These are phyloP conservation scores for Phrynocephalus forsythii DNA, from an alignment of 2,797 vertebrate genomes.

Conservation along the genomic window DNA sequence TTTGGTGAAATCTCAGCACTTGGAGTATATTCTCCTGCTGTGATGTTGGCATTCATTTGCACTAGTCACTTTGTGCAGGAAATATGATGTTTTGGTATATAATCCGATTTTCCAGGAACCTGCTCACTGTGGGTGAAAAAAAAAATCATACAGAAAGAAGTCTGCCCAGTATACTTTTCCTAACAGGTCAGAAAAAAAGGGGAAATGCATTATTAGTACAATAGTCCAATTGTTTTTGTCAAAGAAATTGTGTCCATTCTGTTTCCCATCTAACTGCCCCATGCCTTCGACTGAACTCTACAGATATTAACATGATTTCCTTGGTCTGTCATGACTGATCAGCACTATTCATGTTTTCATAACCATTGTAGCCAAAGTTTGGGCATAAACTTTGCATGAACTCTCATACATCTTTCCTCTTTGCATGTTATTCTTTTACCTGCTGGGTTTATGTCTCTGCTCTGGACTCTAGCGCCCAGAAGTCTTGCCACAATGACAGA, in stretches of 20 bases:
- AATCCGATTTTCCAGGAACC: not conserved
- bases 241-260: conserved; percentile 44
- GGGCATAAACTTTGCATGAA: conserved; percentile 3
- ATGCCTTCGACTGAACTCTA: conserved; percentile 1
- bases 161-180: not conserved
- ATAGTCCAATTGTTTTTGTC: conserved; percentile 4
- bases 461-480: conserved; percentile 22
- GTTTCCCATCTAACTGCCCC: conserved; percentile 7
- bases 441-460: conserved; percentile 28
- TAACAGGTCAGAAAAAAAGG: not conserved
- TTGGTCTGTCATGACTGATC: not conserved
- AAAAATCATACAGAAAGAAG: not conserved
- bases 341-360: conserved; percentile 13
- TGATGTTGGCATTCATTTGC: not conserved
- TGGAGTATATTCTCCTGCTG: not conserved
- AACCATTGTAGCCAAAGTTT: not conserved
- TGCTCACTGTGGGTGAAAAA: conserved; percentile 3
- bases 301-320: not conserved
- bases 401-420: not conserved
- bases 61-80: not conserved
- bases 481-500: conserved; percentile 1
- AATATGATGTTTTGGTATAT: not conserved
- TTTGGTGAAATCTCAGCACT: not conserved
- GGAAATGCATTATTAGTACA: not conserved
- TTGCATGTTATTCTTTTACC: not conserved